Evolutionary conservation across 2,888 invertebrate genomes (phyloP).

Genomic region (Andrena bucephala): DNA sequence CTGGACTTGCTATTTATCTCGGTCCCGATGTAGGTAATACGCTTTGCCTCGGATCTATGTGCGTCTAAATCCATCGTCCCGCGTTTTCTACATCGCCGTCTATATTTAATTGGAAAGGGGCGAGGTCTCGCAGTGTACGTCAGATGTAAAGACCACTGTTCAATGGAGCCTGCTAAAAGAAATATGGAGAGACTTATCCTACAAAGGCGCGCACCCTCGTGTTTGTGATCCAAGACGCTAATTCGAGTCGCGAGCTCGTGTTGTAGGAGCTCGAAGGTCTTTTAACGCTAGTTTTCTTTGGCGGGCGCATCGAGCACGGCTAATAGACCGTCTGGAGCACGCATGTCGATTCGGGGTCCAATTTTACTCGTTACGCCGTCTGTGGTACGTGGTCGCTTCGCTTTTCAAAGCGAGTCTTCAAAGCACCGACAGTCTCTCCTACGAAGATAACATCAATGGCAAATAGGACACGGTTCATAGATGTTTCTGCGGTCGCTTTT

Average conservation of each 20-base stretch:
- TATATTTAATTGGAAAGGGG: conserved; percentile 3
- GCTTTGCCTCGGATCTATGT: too few relatives aligned
- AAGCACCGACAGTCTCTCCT: conserved; percentile 53
- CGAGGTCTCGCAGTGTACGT: not conserved
- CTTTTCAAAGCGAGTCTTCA: conserved; percentile 60
- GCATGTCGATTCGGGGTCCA: conserved; percentile 55
- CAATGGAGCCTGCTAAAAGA: not conserved
- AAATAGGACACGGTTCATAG: conserved; percentile 37
- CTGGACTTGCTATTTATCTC: too few relatives aligned
- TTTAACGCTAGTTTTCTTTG: conserved; percentile 24
- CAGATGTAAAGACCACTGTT: not conserved
- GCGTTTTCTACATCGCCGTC: not conserved
- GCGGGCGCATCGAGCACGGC: conserved; percentile 22
- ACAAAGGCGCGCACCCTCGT: not conserved
- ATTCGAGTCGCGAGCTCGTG: conserved; percentile 7
- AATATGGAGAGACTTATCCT: not conserved
- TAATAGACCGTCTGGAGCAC: conserved; percentile 57
- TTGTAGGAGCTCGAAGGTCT: conserved; percentile 27
- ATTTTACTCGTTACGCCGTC: conserved; percentile 68
- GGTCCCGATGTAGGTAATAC: too few relatives aligned
- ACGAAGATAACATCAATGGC: conserved; percentile 67
- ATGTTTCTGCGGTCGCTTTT: conserved; percentile 25
- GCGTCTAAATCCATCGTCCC: too few relatives aligned
- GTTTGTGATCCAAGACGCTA: not conserved
- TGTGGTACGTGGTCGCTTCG: conserved; percentile 44